These are phyloP conservation scores for Lamprologus tigripictilis DNA, from an alignment of 2,113 vertebrate species.

Conservation along the genomic window DNA sequence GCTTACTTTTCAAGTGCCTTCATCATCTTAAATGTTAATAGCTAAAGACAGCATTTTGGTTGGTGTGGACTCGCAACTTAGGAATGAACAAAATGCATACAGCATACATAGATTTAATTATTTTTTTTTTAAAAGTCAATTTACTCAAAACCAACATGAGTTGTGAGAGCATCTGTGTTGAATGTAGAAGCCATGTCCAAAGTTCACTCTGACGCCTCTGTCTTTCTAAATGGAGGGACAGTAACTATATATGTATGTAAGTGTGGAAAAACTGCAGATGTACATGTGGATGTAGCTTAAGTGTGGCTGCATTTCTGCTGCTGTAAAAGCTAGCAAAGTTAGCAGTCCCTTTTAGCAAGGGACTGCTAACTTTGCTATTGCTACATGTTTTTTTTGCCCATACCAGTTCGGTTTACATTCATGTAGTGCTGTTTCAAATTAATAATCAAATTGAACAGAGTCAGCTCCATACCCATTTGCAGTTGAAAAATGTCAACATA, in stretches of 20 bases:
- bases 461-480: not conserved
- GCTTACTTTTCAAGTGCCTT: not conserved
- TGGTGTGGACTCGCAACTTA: not conserved
- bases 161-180: not conserved
- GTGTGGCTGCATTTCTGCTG: not conserved
- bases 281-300: not conserved
- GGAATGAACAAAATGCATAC: not conserved
- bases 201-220: not conserved
- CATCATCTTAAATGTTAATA: not conserved
- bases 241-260: not conserved
- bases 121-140: fast-evolving
- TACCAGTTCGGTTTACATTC: not conserved
- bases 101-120: not conserved
- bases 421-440: not conserved
- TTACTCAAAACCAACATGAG: not conserved
- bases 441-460: not conserved
- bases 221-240: not conserved
- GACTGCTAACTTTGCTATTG: not conserved
- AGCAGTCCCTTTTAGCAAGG: not conserved
- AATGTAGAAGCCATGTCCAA: not conserved
- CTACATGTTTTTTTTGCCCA: not conserved
- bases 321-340: not conserved
- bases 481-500: not conserved
- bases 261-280: not conserved
- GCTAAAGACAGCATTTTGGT: not conserved